Conservation (phyloP, 2,797 vertebrate genomes). For the Coilia nasus region DNA sequence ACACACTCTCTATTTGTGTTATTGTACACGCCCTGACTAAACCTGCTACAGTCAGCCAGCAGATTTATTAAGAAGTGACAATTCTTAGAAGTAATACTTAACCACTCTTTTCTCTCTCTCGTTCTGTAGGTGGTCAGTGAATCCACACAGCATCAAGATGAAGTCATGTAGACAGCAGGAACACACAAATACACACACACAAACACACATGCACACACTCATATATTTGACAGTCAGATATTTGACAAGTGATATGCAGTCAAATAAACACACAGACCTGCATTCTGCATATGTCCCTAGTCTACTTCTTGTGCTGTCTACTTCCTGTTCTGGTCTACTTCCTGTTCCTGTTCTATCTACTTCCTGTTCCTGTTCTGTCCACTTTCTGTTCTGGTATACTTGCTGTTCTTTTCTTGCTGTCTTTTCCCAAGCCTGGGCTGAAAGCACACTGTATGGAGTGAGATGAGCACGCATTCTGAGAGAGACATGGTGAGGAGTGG, state of each 20-base stretch:
- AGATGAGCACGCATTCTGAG: constrained; percentile 36
- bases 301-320: too few relatives aligned
- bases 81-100: background rate
- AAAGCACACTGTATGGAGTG: constrained; percentile 38
- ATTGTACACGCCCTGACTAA: background rate
- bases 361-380: background rate
- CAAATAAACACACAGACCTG: constrained; percentile 14
- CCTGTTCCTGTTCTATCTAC: too few relatives aligned
- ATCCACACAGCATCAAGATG: constrained; percentile 90
- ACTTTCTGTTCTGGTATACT: background rate
- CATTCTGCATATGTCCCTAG: background rate
- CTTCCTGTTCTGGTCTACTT: background rate
- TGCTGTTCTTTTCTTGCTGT: background rate
- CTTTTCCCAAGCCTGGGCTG: constrained; percentile 25
- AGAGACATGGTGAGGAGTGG: background rate
- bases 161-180: constrained; percentile 77
- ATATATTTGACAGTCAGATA: background rate
- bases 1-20: too few relatives aligned
- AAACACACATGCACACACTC: background rate
- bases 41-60: background rate
- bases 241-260: constrained; percentile 22
- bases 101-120: background rate
- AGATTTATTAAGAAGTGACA: background rate
- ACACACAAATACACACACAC: background rate
- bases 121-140: constrained; percentile 85